A percentile compares a stretch with the other conserved stretches of the same genome.
Evolutionary conservation across 2,113 vertebrate species (phyloP).

Genomic region (Caranx ignobilis): DNA sequence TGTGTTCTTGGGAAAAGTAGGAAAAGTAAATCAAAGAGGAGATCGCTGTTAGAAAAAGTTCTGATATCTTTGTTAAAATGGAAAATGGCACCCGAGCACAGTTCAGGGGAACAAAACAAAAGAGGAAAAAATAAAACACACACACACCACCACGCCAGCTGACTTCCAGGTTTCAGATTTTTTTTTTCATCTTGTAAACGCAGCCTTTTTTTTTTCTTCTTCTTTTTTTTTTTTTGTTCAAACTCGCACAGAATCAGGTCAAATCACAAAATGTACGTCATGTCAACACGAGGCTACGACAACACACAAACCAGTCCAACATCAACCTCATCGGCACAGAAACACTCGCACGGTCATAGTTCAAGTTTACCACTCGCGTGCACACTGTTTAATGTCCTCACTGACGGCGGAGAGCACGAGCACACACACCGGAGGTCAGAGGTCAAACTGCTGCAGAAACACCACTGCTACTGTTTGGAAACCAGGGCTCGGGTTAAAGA

Average conservation of each 20-base stretch:
- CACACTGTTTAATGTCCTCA: not conserved
- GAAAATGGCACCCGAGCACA: conserved; percentile 75
- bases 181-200: conserved; percentile 53
- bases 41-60: conserved; percentile 75
- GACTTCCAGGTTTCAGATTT: conserved; percentile 50
- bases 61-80: conserved; percentile 63
- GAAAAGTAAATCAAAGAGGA: conserved; percentile 64
- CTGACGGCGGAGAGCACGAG: not conserved
- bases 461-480: too few species aligned
- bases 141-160: conserved; percentile 48
- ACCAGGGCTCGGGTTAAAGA: too few species aligned
- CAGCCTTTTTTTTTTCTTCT: conserved; percentile 49
- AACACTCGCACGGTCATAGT: not conserved
- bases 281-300: conserved; percentile 62
- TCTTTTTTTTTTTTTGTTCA: conserved; percentile 59
- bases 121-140: not conserved
- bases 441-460: conserved; percentile 50
- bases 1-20: conserved; percentile 55
- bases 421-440: not conserved
- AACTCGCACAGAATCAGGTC: conserved; percentile 63
- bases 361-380: not conserved
- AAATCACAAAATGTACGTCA: conserved; percentile 61
- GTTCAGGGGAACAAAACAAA: conserved; percentile 48
- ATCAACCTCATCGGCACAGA: conserved; percentile 37
- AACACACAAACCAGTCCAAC: conserved; percentile 57